Conservation (phyloP, 1,140 invertebrate species). For the Lepidurus packardi region DNA sequence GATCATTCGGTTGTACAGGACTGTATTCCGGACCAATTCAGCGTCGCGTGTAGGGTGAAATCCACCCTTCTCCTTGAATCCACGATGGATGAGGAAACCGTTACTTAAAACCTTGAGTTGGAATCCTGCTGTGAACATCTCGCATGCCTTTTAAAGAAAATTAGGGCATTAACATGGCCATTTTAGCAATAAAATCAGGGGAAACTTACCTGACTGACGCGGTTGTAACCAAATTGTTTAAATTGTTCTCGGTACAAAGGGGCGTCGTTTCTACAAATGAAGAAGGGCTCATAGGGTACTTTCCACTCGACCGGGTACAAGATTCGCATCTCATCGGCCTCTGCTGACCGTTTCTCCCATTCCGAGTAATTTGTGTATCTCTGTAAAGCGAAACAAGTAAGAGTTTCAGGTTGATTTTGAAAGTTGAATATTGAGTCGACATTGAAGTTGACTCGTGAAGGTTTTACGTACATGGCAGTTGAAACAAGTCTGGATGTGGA, state of each 20-base stretch:
- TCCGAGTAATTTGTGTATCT: background rate
- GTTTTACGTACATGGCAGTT: conserved; percentile 49
- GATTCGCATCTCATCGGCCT: background rate
- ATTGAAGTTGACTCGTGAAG: too few species aligned
- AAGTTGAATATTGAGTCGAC: too few species aligned
- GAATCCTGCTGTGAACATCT: background rate
- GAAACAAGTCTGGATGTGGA: conserved; percentile 55
- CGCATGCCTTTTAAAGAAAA: background rate
- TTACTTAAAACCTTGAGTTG: background rate
- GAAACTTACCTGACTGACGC: background rate
- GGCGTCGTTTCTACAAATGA: conserved; percentile 1
- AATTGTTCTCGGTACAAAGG: background rate
- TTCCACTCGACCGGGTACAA: background rate
- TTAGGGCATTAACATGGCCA: background rate
- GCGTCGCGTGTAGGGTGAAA: background rate
- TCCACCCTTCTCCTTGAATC: background rate
- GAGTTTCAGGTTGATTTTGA: too few species aligned
- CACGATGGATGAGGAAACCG: conserved; percentile 3
- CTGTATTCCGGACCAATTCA: background rate
- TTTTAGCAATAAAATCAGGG: too few species aligned
- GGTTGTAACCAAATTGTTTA: conserved; percentile 6
- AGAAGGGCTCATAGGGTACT: conserved; percentile 6
- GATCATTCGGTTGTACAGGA: background rate
- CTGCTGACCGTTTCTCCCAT: background rate
- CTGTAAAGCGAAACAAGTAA: background rate